Conservation (phyloP, 2,888 invertebrate species). For the Phyto melanocephala region DNA sequence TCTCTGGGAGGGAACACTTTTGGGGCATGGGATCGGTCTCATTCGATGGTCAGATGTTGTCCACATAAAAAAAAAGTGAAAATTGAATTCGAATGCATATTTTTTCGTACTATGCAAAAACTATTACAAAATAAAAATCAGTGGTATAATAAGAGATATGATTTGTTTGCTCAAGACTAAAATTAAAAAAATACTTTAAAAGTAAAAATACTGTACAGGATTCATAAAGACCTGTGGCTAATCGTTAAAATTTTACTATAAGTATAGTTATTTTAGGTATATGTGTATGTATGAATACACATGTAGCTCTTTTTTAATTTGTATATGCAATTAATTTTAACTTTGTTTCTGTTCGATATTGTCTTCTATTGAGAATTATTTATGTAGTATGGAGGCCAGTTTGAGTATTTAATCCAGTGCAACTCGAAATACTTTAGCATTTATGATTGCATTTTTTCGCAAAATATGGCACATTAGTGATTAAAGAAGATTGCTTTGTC, state of each 20-base stretch:
- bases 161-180: too few species aligned
- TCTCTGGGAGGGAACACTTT: too few species aligned
- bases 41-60: too few species aligned
- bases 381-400: background rate
- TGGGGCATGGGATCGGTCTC: too few species aligned
- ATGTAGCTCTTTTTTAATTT: background rate
- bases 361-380: background rate
- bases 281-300: too few species aligned
- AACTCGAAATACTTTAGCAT: conserved; percentile 11
- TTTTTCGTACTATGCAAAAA: too few species aligned
- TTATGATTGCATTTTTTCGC: conserved; percentile 41
- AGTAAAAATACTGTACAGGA: too few species aligned
- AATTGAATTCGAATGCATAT: too few species aligned
- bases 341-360: conserved; percentile 4
- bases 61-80: too few species aligned
- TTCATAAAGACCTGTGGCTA: background rate
- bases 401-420: background rate
- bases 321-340: conserved; percentile 9
- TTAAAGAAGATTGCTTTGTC: conserved; percentile 44
- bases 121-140: too few species aligned
- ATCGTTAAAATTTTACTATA: background rate
- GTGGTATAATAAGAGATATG: too few species aligned
- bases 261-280: background rate
- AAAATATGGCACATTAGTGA: conserved; percentile 40
- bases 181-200: background rate